Percentiles rank a stretch among this genome's conserved stretches.
These are phyloP conservation scores for Cyanoliseus patagonus DNA, from an alignment of 2,113 vertebrate genomes.

Conservation along the genomic window DNA sequence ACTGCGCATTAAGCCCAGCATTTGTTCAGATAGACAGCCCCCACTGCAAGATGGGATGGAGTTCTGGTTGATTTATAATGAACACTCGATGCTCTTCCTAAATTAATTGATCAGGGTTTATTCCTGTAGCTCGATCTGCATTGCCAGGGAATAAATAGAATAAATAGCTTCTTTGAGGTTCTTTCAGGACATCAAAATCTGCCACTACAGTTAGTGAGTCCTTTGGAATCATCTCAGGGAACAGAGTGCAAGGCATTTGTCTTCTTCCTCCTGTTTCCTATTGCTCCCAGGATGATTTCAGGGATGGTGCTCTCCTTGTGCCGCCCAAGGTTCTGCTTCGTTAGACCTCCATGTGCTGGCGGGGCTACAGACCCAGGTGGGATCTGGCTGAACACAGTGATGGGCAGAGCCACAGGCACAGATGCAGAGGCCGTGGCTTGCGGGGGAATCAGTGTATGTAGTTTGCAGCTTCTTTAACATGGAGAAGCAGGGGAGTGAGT, in stretches of 20 bases:
- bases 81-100: not conserved
- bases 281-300: fast-evolving
- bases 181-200: not conserved
- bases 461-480: not conserved
- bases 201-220: fast-evolving
- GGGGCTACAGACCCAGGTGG: not conserved
- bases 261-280: fast-evolving
- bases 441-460: fast-evolving
- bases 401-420: not conserved
- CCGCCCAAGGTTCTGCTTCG: fast-evolving
- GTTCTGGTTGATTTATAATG: not conserved
- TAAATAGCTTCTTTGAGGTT: slow-evolving; percentile 30
- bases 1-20: not conserved
- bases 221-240: not conserved
- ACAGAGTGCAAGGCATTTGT: fast-evolving
- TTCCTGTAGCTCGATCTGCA: not conserved
- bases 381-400: fast-evolving
- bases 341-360: not conserved
- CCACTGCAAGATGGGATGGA: not conserved
- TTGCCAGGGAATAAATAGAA: slow-evolving; percentile 10
- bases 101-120: slow-evolving; percentile 53
- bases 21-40: not conserved
- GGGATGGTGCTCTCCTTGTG: not conserved
- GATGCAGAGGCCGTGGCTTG: fast-evolving
- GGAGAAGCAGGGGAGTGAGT: fast-evolving